Evolutionary conservation across 2,888 invertebrate species (phyloP), one percentile per base, ranked within the genome.

Genomic region (Drosophila lacicola): DNA sequence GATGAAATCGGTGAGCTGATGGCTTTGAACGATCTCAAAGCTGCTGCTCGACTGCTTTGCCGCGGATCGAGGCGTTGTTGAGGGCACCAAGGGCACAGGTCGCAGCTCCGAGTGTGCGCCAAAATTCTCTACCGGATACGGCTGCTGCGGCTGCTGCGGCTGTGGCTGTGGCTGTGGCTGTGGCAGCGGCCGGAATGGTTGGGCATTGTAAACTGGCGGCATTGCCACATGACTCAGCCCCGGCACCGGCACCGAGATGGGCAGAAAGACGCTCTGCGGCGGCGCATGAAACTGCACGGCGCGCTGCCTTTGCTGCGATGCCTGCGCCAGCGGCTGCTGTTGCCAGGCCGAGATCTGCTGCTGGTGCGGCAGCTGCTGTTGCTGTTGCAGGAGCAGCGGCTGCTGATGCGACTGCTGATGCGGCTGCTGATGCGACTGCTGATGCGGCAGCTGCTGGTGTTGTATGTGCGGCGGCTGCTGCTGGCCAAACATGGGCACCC

Each of bases 401-500:
- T 62, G 66, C 21, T 64, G 55, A n/a, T 82, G 76, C 41, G 11
- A 3, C 13, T 36, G 36, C 13, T 11, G 11, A 13, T 29, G 29
- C 29, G 29, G 29, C 6, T 76, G 81, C 37, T 74, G 55, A n/a
- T 82, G 76, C 41, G 11, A 3, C 13, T 36, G 36, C 13, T 11
- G 11, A 13, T 29, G 54, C 10, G 44, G 56, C 8, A 41, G 58
- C 10, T 54, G 57, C 49, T 21, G 41, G 17, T 47, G 45, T 61
- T 71, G 11, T n/a, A 51, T 55, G 10, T 47, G 64, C 1, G 42
- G 68, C 58, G 55, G 75, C 13, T 84, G 89, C 10, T 90, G 90
- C 75, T 82, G 82, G 0, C 86, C 83, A 46, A 92, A 81, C 92
- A 97, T 95, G 39, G 97, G 97, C 81, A 96, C 94, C 97, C 97